Base-by-base conservation (phyloP, 2,888 invertebrate species). In the Netelia inedita region DNA sequence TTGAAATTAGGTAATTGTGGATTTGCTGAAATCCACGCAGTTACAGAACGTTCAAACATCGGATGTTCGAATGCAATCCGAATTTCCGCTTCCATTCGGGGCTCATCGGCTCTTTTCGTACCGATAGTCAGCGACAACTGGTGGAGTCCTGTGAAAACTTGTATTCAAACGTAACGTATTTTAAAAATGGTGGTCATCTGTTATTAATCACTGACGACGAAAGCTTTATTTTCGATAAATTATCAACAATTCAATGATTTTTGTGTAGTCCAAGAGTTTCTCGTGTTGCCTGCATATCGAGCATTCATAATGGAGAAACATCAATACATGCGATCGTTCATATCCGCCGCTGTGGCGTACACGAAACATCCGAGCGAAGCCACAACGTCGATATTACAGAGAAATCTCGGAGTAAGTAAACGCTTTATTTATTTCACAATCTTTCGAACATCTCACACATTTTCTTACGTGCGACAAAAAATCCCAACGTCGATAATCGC, bases 371-470 rank as follows among this genome's bases (percentile, higher is more conserved):
- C 91, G 1, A 92, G 86, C 85, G 94, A 94, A 87, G 89, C 89
- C 1, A 88, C 91, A 3, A 88, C 89, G 9, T 90, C 93, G 11
- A 86, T 90, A 57, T 87, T 94, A 65, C 93, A 94, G 88, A 89
- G 92, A 85, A 92, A 91, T 87, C 90, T 94, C 43, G 92, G 91
- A 23, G 94, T 94, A 88, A 89, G 88, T 89, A 23, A 59, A 21
- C 57, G 50, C 41, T 46, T 74, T 65, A 43, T 10, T 19, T 19
- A 28, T 23, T 23, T 10, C 6, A 11, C 14, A 9, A n/a, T 16
- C 50, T 9, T 66, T 53, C n/a, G n/a, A n/a, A n/a, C n/a, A n/a
- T n/a, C 19, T 53, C 6, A 35, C 35, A 35, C n/a, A 16, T 11
- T 21, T 14, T 6, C 23, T 21, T 65, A n/a, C 10, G 35, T 63